phyloP scores from a whole-genome alignment of 2,113 vertebrate genomes.

The Heloderma charlesbogerti region DNA sequence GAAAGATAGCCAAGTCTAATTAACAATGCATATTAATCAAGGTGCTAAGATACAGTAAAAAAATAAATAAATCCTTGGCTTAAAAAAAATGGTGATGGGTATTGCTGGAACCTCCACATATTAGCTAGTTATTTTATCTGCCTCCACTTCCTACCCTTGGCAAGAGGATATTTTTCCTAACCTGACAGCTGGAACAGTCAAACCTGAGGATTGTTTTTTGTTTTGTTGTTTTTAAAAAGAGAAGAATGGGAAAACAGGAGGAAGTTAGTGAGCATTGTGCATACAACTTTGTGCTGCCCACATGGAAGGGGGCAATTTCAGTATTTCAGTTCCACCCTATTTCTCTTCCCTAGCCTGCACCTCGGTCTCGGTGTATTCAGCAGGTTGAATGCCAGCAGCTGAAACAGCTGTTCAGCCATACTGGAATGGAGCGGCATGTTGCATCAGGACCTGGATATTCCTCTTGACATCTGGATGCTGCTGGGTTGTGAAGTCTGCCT shows the following conservation, averaged over 20 bases:
- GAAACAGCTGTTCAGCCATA: slow-evolving; percentile 95
- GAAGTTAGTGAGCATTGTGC: slow-evolving; percentile 41
- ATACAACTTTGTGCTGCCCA: slow-evolving; percentile 18
- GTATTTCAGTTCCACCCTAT: slow-evolving; percentile 35
- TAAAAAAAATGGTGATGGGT: neutral
- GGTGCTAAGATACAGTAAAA: neutral
- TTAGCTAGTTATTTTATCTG: rapidly evolving
- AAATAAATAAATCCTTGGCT: neutral
- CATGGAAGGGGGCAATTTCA: slow-evolving; percentile 23
- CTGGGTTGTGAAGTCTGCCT: slow-evolving; percentile 87
- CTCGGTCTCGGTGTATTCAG: slow-evolving; percentile 54
- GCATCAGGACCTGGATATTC: slow-evolving; percentile 88
- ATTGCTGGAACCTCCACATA: rapidly evolving
- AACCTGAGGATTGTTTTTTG: slow-evolving; percentile 10
- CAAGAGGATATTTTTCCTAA: neutral
- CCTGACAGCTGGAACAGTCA: neutral
- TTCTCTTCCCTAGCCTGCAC: slow-evolving; percentile 32
- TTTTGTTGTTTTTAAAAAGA: neutral
- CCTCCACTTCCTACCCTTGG: neutral
- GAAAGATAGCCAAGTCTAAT: neutral
- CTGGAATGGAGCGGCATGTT: slow-evolving; percentile 89
- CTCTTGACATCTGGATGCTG: slow-evolving; percentile 96
- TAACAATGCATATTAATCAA: slow-evolving; percentile 2
- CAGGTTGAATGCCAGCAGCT: slow-evolving; percentile 90
- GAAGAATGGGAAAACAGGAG: neutral